A percentile compares a stretch with the other conserved stretches of the same genome.
These are phyloP conservation scores for Ceraclea dissimilis DNA, from an alignment of 2,888 invertebrate species.

Conservation along the genomic window DNA sequence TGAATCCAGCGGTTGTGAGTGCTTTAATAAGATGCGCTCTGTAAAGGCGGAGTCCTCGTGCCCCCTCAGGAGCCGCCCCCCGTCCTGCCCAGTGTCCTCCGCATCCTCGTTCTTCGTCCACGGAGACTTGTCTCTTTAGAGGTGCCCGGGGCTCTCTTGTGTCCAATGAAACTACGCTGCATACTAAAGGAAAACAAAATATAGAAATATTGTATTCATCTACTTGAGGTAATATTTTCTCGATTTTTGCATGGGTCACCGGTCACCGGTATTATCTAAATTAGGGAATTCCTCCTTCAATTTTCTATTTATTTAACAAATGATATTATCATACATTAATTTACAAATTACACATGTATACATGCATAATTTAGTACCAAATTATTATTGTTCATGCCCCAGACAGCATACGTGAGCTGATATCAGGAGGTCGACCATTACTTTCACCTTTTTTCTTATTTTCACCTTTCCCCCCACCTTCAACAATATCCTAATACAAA, in stretches of 20 bases:
- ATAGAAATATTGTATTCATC: not conserved
- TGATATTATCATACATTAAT: too few relatives aligned
- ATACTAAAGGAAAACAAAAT: conserved; percentile 21
- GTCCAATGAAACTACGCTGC: conserved; percentile 42
- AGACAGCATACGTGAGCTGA: too few relatives aligned
- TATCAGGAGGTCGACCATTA: too few relatives aligned
- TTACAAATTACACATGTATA: too few relatives aligned
- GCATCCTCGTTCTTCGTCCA: conserved; percentile 46
- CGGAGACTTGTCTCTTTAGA: conserved; percentile 40
- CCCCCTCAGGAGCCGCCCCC: conserved; percentile 34
- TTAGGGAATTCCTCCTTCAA: too few relatives aligned
- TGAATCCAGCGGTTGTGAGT: conserved; percentile 4
- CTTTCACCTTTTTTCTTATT: too few relatives aligned
- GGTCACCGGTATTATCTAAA: not conserved
- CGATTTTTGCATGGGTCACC: not conserved
- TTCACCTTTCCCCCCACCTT: too few relatives aligned
- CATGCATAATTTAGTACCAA: too few relatives aligned
- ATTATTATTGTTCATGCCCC: too few relatives aligned
- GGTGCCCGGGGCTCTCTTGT: conserved; percentile 43
- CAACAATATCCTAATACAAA: too few relatives aligned
- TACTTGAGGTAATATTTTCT: not conserved
- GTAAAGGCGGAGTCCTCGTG: conserved; percentile 13
- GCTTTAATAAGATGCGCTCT: conserved; percentile 13
- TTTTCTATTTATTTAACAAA: too few relatives aligned
- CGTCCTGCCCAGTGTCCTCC: conserved; percentile 41